Conservation (phyloP, 2,797 vertebrate genomes). For the Knipowitschia caucasica region DNA sequence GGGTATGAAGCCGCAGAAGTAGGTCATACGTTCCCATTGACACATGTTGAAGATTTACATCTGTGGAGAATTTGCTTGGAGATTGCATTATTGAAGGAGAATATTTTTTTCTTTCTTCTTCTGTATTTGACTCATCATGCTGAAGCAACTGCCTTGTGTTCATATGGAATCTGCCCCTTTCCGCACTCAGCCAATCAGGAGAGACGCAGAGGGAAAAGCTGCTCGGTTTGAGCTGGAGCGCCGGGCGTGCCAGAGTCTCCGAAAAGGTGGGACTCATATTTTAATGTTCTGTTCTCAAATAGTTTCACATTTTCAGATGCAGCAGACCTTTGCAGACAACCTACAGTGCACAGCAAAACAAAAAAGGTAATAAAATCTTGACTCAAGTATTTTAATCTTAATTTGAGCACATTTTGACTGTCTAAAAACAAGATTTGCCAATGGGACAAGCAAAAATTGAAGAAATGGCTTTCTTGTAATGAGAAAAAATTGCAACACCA, state of each 20-base stretch:
- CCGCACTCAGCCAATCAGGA: conserved; percentile 58
- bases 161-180: conserved; percentile 53
- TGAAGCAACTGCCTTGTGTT: conserved; percentile 56
- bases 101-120: conserved; percentile 11
- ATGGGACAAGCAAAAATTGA: too few relatives aligned
- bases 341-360: too few relatives aligned
- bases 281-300: neutral
- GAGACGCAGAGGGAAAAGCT: conserved; percentile 52
- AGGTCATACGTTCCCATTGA: neutral
- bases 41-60: neutral
- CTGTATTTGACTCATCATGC: conserved; percentile 41
- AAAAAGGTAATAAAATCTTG: too few relatives aligned
- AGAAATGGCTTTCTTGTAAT: too few relatives aligned
- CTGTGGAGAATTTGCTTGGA: neutral
- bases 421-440: too few relatives aligned
- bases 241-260: conserved; percentile 67
- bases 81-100: neutral
- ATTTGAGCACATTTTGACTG: too few relatives aligned
- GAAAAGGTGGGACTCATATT: conserved; percentile 65
- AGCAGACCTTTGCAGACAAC: neutral
- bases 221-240: conserved; percentile 64
- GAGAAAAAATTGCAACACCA: too few relatives aligned
- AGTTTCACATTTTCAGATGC: neutral
- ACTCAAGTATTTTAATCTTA: too few relatives aligned
- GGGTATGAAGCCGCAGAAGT: neutral